A percentile compares a stretch with the other conserved stretches of the same genome.
Evolutionary conservation across 37 sponge, comb jelly and placozoan species (phyloP).

Genomic region (Axinella damicornis): DNA sequence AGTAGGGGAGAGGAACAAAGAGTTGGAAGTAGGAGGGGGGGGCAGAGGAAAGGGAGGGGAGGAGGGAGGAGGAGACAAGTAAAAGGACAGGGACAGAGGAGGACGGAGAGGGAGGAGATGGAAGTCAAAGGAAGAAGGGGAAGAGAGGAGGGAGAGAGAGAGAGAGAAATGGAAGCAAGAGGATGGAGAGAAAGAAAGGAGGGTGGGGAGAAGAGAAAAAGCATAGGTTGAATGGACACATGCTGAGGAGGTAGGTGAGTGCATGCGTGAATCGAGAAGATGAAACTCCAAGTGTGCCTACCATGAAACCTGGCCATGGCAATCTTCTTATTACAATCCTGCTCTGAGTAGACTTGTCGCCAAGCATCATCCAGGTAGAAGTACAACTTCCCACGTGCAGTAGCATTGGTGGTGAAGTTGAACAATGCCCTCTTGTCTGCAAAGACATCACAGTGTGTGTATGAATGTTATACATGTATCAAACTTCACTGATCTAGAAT

Average conservation of each 20-base stretch:
- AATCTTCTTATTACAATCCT: conserved; percentile 56
- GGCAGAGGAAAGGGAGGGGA: no score
- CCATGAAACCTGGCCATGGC: conserved; percentile 59
- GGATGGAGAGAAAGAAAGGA: not conserved
- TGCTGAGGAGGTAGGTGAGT: no score
- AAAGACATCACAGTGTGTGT: no score
- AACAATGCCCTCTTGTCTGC: conserved; percentile 62
- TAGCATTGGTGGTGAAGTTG: conserved; percentile 51
- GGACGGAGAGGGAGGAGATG: no score
- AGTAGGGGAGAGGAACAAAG: no score
- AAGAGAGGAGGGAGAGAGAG: not conserved
- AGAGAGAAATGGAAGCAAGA: no score
- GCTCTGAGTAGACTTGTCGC: conserved; percentile 39
- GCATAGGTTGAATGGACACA: not conserved
- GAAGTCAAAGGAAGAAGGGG: not conserved
- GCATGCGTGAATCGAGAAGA: no score
- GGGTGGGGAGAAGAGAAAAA: not conserved
- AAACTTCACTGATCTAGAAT: no score
- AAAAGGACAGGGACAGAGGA: no score
- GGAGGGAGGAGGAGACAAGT: no score
- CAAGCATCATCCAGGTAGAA: conserved; percentile 76
- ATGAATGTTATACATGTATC: no score
- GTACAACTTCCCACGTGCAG: conserved; percentile 49
- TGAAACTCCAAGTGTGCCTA: not conserved
- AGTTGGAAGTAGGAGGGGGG: no score